Evolutionary conservation across 2,888 invertebrate genomes (phyloP), one percentile per base, ranked within the genome.

Genomic region (Amorpha juglandis): DNA sequence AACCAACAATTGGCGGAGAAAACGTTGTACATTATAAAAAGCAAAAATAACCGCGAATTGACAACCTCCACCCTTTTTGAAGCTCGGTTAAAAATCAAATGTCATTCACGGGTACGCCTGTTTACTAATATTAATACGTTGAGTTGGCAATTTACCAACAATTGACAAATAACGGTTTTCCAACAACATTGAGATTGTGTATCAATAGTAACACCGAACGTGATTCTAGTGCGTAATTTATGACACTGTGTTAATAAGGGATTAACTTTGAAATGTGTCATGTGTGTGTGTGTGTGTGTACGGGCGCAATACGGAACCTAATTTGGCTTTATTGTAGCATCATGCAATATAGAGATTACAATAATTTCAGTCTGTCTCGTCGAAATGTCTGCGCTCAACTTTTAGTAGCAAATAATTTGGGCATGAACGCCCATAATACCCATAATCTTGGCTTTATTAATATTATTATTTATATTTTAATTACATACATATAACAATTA

Each of bases 141-240:
- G 50, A 9, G 14, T 9, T 55, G 35, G 53, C 35, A 53, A 35
- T n/a, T 16, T 16, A n/a, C 74, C 72, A 75, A 69, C 65, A 16
- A 19, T 51, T 69, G 65, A 70, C 68, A 64, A 66, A 68, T 14
- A 62, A 65, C 67, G 51, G 63, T 65, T 67, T 68, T 67, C 67
- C 63, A 66, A 70, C 72, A 69, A 63, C 67, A 63, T 58, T 63
- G 64, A 63, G 65, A 63, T 65, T 38, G 47, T 62, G 35, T 55
- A 55, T 63, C 63, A 53, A 45, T 47, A 48, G 33, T 58, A 14
- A 33, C 64, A 35, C 48, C 21, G 12, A 47, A 19, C 48, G 53
- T 55, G 58, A 48, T 19, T 64, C 55, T 38, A 64, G 27, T 48
- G 12, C 33, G 33, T 67, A 51, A 64, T 67, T 64, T 64, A 67